Conservation (phyloP, 2,888 invertebrate genomes). For the Agrilus biguttatus region DNA sequence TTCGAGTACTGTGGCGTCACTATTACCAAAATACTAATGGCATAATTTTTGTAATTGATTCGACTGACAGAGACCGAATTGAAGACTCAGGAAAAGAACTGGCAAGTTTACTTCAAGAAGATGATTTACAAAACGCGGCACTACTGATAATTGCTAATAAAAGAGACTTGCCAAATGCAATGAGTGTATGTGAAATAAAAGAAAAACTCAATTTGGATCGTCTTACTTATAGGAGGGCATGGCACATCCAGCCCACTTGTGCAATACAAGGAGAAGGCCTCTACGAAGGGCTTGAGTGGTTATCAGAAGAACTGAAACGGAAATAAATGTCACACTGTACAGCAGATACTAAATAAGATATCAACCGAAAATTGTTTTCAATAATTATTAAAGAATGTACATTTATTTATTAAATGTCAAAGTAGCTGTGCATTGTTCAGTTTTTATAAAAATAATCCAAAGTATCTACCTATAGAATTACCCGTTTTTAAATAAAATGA, state of each 20-base stretch:
- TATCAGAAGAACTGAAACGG: conserved; percentile 81
- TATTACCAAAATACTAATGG: conserved; percentile 98
- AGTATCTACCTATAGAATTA: too few species aligned
- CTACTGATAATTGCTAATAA: conserved; percentile 95
- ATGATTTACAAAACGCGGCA: conserved; percentile 86
- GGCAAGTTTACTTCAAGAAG: conserved; percentile 84
- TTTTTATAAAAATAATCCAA: too few species aligned
- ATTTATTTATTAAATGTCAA: too few species aligned
- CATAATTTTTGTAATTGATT: conserved; percentile 94
- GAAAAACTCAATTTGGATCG: conserved; percentile 82
- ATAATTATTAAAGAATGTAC: too few species aligned
- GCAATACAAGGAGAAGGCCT: conserved; percentile 91
- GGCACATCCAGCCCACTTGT: conserved; percentile 95
- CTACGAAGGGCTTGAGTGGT: conserved; percentile 94
- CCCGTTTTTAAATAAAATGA: too few species aligned
- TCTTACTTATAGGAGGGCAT: conserved; percentile 73
- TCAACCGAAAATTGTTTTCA: too few species aligned
- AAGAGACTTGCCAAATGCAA: conserved; percentile 91
- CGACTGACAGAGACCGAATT: conserved; percentile 91
- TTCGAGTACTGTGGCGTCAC: conserved; percentile 94
- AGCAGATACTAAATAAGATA: too few species aligned
- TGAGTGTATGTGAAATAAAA: conserved; percentile 87
- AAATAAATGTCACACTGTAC: conserved; percentile 33
- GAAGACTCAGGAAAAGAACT: conserved; percentile 86
- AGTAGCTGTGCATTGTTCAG: too few species aligned